Evolutionary conservation across 2,113 vertebrate genomes (phyloP), one percentile per base, ranked within the genome.

Genomic region (Bos indicus): DNA sequence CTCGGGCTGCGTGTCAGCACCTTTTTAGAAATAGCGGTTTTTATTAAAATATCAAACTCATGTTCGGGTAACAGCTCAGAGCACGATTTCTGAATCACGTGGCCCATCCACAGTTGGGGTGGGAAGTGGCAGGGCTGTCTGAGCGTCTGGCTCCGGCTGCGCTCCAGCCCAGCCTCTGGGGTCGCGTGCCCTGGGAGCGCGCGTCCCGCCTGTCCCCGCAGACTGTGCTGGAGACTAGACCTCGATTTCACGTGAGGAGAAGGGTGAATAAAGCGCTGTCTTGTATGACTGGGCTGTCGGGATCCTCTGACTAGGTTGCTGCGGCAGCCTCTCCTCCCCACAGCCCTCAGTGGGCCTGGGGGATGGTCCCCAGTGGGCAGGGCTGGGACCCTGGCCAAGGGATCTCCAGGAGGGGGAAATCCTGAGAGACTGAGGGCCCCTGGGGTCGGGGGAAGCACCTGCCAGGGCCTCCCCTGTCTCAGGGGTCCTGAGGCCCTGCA

Each of bases 211-310:
- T 0, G 3, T 62, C 56, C 26, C 5, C 11, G 0, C 25, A 9
- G 54, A 14, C 83, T 1, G 28, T 25, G 54, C 81, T 0, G 33
- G 28, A 2, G 81, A 26, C 46, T 43, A 1, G 94, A 43, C 2
- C 17, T 86, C 60, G 3, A 2, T 15, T 74, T 33, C 46, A 7
- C 43, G 33, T 78, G 54, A n/a, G 30, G 40, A 36, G 78, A 33
- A 33, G 4, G 62, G 17, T 16, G n/a, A 97, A 46, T 89, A 96
- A 98, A 92, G 96, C 21, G 12, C 87, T 82, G 21, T 86, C 87
- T 28, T 48, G 48, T 74, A 56, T 88, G 81, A 91, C 57, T 21
- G n/a, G 43, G 59, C 78, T 84, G 51, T 60, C 28, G 3, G 0
- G 0, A 0, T 91, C 56, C 7, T 84, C 36, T 40, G 10, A 92